Base-by-base conservation (phyloP, 2,113 vertebrate species). In the Nothobranchius kuhntae region DNA sequence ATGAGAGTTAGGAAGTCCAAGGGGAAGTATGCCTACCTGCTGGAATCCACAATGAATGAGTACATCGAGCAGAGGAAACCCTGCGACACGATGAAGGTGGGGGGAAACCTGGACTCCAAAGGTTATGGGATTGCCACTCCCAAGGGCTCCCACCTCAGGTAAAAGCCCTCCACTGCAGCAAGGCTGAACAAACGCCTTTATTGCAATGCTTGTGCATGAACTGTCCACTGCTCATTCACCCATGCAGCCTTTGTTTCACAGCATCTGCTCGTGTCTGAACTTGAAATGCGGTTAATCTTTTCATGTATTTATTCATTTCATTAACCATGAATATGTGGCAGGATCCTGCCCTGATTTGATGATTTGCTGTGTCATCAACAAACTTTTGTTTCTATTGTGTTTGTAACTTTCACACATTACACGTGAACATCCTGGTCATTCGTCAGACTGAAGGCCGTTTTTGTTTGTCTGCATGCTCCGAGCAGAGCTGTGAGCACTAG, bases 21-120 rank as follows among this genome's bases (percentile, higher is more conserved):
- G 85, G 98, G 98, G 86, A 99, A 98, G 92, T 99, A 99, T 1
- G 98, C 98, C 73, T 99, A 99, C 90, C 94, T 99, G 80, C 87
- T 99, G 89, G 98, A 99, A 89, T 99, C 97, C 76, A 99, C 98
- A 0, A 99, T 99, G 98, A 99, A 99, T 0, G 98, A 99, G 87
- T 99, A 99, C 83, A 99, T 99, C 26, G 98, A 99, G 80, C 98
- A 99, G 90, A 87, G 98, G 84, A 98, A 96, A 71, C 98, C 98
- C 47, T 99, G 98, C 5, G 98, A 99, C 87, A 99, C 98, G 68
- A 98, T 99, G 98, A 99, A 99, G 91, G 98, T 99, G 90, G 98
- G 98, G 87, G 98, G 98, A 71, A 99, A 99, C 94, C 94, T 99
- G 94, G 98, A 99, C 91, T 99, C 98, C 75, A 99, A 99, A 90